Base-by-base conservation (phyloP, 2,797 vertebrate genomes). In the Cyprinella venusta region DNA sequence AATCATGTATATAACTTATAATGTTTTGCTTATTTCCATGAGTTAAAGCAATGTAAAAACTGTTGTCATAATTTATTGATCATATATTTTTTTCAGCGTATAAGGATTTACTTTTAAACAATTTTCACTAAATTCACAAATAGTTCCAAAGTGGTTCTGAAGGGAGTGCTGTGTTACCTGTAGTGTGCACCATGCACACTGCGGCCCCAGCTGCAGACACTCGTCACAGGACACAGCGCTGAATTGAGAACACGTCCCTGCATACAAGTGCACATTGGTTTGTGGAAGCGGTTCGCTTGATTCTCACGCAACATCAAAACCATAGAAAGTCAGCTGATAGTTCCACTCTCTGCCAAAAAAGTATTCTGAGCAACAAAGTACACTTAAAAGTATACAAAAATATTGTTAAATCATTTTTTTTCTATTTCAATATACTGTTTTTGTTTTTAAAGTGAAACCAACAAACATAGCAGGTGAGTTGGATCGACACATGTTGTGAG, bases 141-240 rank as follows among this genome's bases (percentile, higher is more conserved):
- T n/a, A 56, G 21, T 56, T 21, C 8, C 3, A 8, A 21, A 30
- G 19, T 8, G 3, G 19, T 54, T 54, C 19, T 54, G 56, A 13
- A 13, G 56, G 10, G 56, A 26, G 10, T 26, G n/a, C 59, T 13
- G 59, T 65, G 54, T 89, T 95, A 99, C 98, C 97, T 99, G 96
- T 91, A 97, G 96, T 84, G 94, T 95, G 90, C 98, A 99, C 98
- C 98, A 99, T 88, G 96, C 96, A 18, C 98, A 99, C 81, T 92
- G 92, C 42, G 97, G 96, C 90, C 96, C 96, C 12, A 94, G 92
- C 90, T 95, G 95, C 87, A 99, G 94, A 93, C 98, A 99, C 71
- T 96, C 94, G 80, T 95, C 95, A 93, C 98, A 99, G 87, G 94
- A 96, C 90, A 94, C 92, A 85, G 95, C 89, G 5, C 89, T 94